phyloP scores from a whole-genome alignment of 2,797 vertebrate genomes.

The Buceros bicornis region DNA sequence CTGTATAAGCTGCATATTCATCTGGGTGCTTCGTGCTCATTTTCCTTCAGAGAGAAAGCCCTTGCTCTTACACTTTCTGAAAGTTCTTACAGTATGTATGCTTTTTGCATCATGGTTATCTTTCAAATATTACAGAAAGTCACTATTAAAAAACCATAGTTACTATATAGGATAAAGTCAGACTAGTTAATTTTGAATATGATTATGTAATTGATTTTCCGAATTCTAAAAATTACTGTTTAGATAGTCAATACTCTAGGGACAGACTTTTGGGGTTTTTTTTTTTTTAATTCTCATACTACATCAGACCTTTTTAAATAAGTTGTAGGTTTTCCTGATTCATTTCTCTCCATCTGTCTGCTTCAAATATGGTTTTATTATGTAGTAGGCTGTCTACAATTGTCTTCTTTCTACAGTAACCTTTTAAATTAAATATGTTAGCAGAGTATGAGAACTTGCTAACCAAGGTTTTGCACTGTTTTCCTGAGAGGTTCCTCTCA shows the following conservation, averaged over 20 bases:
- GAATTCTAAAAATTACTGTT: neutral
- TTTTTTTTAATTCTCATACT: neutral
- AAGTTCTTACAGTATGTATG: neutral
- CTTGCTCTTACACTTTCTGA: neutral
- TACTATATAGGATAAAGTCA: neutral
- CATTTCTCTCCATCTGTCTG: conserved; percentile 31
- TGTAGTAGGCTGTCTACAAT: neutral
- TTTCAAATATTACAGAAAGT: conserved; percentile 5
- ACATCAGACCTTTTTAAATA: conserved; percentile 5
- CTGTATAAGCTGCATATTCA: conserved; percentile 13
- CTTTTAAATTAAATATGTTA: conserved; percentile 9
- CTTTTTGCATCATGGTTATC: neutral
- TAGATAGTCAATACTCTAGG: neutral
- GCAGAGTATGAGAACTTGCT: neutral
- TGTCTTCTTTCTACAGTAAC: neutral
- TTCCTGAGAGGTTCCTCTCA: neutral
- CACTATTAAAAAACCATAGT: neutral
- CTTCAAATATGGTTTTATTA: conserved; percentile 28
- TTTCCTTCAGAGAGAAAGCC: conserved; percentile 1
- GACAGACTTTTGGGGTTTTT: neutral
- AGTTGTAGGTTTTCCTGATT: conserved; percentile 4
- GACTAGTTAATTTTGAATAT: neutral
- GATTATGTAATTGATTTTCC: neutral
- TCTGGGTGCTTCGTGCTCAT: neutral
- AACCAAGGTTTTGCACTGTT: neutral